These are phyloP conservation scores for Anguilla japonica DNA, from an alignment of 2,113 vertebrate genomes.

Conservation along the genomic window DNA sequence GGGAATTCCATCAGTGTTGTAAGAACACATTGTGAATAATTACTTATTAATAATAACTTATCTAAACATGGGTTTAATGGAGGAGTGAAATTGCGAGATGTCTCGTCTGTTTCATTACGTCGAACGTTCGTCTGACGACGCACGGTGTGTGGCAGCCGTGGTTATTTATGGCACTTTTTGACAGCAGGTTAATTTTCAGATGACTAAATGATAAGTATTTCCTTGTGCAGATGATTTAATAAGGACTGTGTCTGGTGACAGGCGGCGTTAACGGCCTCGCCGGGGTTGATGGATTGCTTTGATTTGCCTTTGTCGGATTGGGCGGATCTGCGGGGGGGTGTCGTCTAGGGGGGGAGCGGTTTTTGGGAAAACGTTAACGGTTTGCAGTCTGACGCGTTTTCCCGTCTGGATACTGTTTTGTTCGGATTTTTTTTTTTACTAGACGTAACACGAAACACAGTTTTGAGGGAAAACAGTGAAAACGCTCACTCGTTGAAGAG, in stretches of 20 bases:
- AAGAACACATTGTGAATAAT: neutral
- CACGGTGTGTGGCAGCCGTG: neutral
- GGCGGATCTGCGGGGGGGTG: neutral
- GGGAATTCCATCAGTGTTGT: neutral
- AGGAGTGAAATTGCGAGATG: neutral
- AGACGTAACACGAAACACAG: conserved; percentile 25
- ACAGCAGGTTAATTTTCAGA: neutral
- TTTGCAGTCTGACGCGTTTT: conserved; percentile 1
- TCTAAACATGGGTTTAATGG: neutral
- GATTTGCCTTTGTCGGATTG: neutral
- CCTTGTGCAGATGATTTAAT: neutral
- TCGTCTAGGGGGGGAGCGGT: conserved; percentile 16
- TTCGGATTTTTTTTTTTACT: conserved; percentile 43
- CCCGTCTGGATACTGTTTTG: conserved; percentile 38
- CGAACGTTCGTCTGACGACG: neutral
- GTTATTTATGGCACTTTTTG: neutral
- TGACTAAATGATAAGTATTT: neutral
- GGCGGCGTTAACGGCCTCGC: neutral
- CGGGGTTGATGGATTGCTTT: neutral
- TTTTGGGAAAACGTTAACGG: conserved; percentile 34
- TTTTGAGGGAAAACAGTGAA: neutral
- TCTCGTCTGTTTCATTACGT: neutral
- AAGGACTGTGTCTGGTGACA: neutral
- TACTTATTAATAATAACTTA: neutral
- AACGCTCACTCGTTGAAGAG: conserved; percentile 22